Base-by-base conservation (phyloP, 2,113 vertebrate species). In the Nesoenas mayeri region DNA sequence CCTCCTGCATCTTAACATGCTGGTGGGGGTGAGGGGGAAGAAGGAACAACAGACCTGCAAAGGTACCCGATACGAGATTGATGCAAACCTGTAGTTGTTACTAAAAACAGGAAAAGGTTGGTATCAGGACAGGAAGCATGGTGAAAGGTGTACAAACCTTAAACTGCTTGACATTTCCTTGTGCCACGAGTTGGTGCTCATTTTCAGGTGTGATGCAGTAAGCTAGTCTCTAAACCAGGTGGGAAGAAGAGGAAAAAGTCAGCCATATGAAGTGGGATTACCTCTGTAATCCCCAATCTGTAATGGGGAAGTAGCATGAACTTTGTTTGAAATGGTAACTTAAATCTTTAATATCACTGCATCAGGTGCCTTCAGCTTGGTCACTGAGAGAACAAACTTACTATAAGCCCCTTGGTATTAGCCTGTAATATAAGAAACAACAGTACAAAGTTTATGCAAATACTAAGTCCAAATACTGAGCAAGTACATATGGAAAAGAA, bases 141-240 rank as follows among this genome's bases (percentile, higher is more conserved):
- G 19, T 31, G 70, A 86, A 77, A 71, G 6, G 20, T 75, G 58
- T 74, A 95, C 96, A 51, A 89, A 99, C 99, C 98, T 98, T 99
- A 96, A 99, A 99, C 93, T 99, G 99, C 70, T 99, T 98, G 95
- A 99, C 51, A 9, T 99, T 98, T 92, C 99, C 99, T 95, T 99
- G 98, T 65, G 98, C 98, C 96, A 99, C 99, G 84, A 99, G 96
- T 89, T 99, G 99, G 85, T 99, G 98, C 90, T 99, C 99, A 5
- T 99, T 98, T 96, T 99, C 98, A 14, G 99, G 99, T 28, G 99
- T 99, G 97, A 99, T 98, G 96, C 99, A 99, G 61, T 99, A 99
- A 22, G 99, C 99, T 97, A 99, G 98, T 89, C 98, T 99, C 99
- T 99, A 98, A 67, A 98, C 91, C 75, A 87, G 57, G 83, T 24